Evolutionary conservation across 1,140 invertebrate genomes (phyloP).

Genomic region (Cotesia typhae): DNA sequence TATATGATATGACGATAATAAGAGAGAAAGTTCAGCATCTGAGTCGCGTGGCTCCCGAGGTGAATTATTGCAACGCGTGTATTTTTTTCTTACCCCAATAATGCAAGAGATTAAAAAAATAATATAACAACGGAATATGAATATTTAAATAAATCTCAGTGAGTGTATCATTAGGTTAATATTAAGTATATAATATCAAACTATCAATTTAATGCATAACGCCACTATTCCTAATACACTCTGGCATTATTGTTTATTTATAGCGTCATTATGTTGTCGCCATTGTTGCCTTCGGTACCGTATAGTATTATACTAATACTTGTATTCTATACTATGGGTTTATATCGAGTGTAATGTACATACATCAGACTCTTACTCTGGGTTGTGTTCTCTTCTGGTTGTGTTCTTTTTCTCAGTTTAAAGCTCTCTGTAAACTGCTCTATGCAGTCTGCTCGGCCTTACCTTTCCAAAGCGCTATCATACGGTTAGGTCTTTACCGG

Average conservation of each 20-base stretch:
- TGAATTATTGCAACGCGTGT: too few relatives aligned
- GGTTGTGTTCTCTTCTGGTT: too few relatives aligned
- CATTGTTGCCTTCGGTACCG: slow-evolving; percentile 43
- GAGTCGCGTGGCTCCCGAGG: too few relatives aligned
- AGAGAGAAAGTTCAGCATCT: too few relatives aligned
- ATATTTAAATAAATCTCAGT: slow-evolving; percentile 2
- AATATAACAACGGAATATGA: not conserved
- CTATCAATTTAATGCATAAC: slow-evolving; percentile 7
- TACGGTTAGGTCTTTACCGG: not conserved
- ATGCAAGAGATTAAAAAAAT: not conserved
- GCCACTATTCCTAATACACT: slow-evolving; percentile 33
- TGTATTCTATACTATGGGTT: not conserved
- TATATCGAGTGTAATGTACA: not conserved
- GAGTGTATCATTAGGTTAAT: not conserved
- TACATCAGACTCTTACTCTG: slow-evolving; percentile 34
- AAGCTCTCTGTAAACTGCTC: too few relatives aligned
- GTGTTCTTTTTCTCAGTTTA: slow-evolving; percentile 31
- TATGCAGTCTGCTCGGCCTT: not conserved
- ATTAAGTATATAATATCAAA: not conserved
- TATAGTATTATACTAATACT: not conserved
- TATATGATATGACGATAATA: too few relatives aligned
- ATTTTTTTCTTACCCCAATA: not conserved
- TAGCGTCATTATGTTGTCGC: slow-evolving; percentile 56
- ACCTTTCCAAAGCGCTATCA: not conserved
- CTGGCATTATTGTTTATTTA: slow-evolving; percentile 55